Base-by-base conservation (phyloP, 2,113 vertebrate genomes). In the Oryzias curvinotus region DNA sequence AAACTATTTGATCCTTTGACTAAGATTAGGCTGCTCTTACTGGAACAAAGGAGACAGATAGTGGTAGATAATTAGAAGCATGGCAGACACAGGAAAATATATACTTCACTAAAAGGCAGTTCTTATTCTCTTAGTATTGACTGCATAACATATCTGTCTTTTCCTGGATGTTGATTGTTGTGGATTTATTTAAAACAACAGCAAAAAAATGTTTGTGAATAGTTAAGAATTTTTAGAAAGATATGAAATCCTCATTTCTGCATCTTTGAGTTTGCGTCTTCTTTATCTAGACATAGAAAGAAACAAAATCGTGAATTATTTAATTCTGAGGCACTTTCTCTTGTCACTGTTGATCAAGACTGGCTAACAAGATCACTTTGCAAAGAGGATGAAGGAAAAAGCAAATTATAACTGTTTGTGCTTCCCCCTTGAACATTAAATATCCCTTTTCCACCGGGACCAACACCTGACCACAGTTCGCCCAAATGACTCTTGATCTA, bases 21-120 rank as follows among this genome's bases (percentile, higher is more conserved):
- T 64, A 73, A 83, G 54, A 71, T 82, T 89, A 82, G 80, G 72
- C 26, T 7, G 51, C 3, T 63, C 52, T 56, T 14, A 18, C 23
- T 23, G 55, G 69, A 62, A 62, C 65, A 17, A 15, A 36, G 47
- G 43, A 21, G 26, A 28, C 18, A 30, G 19, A 55, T 59, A 50
- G 16, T 4, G 17, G 52, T 19, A 14, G 49, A 28, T 46, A 13
- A 28, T 1, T 36, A 51, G 14, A 17, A 25, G 62, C 23, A 36
- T 23, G 18, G 46, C 2, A 19, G 21, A 5, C 0, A 18, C 4
- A 25, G 19, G 36, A 41, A 46, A 42, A 5, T 18, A 57, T 30
- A 59, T 23, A 17, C 19, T 18, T 30, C n/a, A 21, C 47, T 16
- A 3, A 28, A 49, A 59, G 30, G 10, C 30, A 1, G 3, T 14